Conservation (phyloP, 2,888 invertebrate genomes). For the Trissonchulus sp. region DNA sequence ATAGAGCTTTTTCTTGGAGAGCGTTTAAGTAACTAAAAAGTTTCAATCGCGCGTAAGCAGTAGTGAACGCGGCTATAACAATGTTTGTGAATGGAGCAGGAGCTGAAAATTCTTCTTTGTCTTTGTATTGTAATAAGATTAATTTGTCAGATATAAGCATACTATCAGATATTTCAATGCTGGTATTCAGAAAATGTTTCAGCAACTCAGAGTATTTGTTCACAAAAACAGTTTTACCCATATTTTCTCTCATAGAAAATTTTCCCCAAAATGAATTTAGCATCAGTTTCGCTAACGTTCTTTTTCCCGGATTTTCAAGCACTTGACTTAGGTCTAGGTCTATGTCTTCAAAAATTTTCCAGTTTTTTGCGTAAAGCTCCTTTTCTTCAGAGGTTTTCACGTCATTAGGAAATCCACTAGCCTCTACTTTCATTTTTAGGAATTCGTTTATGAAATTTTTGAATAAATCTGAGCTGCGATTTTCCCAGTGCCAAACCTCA, state of each 20-base stretch:
- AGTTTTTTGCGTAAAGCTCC: conserved; percentile 38
- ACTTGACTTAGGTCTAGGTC: conserved; percentile 36
- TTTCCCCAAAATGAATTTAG: conserved; percentile 42
- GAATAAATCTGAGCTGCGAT: too few species aligned
- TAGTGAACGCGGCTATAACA: conserved; percentile 51
- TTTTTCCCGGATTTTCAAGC: too few species aligned
- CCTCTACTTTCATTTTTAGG: too few species aligned
- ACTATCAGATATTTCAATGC: conserved; percentile 19
- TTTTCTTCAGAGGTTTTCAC: conserved; percentile 38
- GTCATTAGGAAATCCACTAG: conserved; percentile 40
- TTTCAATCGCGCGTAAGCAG: conserved; percentile 47
- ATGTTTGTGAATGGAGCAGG: too few species aligned
- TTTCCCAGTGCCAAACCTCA: conserved; percentile 43
- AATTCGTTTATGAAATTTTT: too few species aligned
- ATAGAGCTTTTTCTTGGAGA: conserved; percentile 45
- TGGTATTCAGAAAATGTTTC: conserved; percentile 24
- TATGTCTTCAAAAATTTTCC: conserved; percentile 39
- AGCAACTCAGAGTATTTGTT: too few species aligned
- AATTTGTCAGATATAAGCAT: conserved; percentile 27
- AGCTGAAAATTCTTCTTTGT: too few species aligned
- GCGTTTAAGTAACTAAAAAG: conserved; percentile 47
- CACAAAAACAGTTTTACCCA: too few species aligned
- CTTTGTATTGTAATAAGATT: too few species aligned
- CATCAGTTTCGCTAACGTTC: too few species aligned
- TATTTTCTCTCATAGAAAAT: too few species aligned